Base-by-base conservation (phyloP, 2,113 vertebrate species). In the Butorides virescens region DNA sequence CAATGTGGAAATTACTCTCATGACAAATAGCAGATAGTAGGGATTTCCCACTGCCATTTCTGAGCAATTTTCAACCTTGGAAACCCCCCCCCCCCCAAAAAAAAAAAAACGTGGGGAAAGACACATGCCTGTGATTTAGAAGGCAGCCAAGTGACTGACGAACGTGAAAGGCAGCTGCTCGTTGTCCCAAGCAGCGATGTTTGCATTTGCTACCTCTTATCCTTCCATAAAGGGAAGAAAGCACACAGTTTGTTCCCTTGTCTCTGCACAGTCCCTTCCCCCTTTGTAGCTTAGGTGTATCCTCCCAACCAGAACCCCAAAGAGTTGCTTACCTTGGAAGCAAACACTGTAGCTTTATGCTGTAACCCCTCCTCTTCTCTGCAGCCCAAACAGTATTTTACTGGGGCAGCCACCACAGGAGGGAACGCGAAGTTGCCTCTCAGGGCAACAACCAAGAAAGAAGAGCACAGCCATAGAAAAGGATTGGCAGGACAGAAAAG, bases 231-330 rank as follows among this genome's bases (percentile, higher is more conserved):
- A 61, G 30, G 42, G 32, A 71, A 47, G 23, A 66, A 71, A 62
- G 13, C 1, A 4, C 5, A 3, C 1, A 7, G 10, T 37, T 65
- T 37, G 10, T 21, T 22, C 36, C 22, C 21, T 25, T 30, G 18
- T 3, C 14, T 44, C 52, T 53, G 8, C 10, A 12, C 37, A 15
- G 27, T 30, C 18, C 15, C 53, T 55, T 49, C 25, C 55, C 15
- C 5, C 11, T 9, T 19, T 5, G 9, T 21, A n/a, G 39, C 5
- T 34, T 2, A 18, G 32, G 16, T 3, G 3, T 34, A 10, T 42
- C 19, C 13, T 81, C 22, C 39, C 1, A 11, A 1, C 3, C 39
- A 58, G 9, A 23, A 20, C 17, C 79, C 7, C 0, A 1, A 55
- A 34, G 13, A 46, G 10, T 3, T 72, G 12, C 46, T 39, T 53